Base-by-base conservation (phyloP, 2,888 invertebrate genomes). In the Hirtodrosophila confusa region DNA sequence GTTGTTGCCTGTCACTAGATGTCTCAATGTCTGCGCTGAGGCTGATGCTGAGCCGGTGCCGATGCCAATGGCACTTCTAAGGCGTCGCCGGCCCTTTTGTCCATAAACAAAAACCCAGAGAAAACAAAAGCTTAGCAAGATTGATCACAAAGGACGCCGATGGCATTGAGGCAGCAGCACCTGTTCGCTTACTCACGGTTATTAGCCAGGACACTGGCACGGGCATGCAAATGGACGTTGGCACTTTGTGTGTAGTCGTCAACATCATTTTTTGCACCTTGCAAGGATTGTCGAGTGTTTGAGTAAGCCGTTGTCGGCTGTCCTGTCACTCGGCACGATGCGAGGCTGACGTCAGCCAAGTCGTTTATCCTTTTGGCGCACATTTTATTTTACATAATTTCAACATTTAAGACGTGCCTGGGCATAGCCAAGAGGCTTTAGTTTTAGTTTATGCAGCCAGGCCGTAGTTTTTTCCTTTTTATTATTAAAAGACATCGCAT, bases 71-170 rank as follows among this genome's bases (percentile, higher is more conserved):
- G 76, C 86, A 83, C 72, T 84, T 86, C 67, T 84, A 86, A 80
- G 83, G 86, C 88, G 66, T 88, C 83, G 49, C 23, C 12, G 23
- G 35, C 12, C 43, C 12, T 69, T 78, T 62, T 62, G 61, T 76
- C 47, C 71, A 80, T 63, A 73, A 67, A 80, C 73, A 88, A 88
- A 84, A 82, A 78, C 74, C 80, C 74, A 80, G 88, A 77, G 78
- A 88, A 88, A 89, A 89, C 88, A 88, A 89, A 88, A 84, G 89
- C 89, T 88, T 87, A 86, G 75, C 88, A 86, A 89, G 89, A 88
- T 88, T 88, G 88, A 88, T 88, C 89, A 89, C 89, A 80, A 62
- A 55, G 48, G 63, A 64, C 51, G 75, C 61, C 54, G 41, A 36
- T 36, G 56, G 63, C 68, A 43, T 49, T 57, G 49, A 44, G 49